Evolutionary conservation across 2,797 vertebrate species (phyloP), one percentile per base, ranked within the genome.

Genomic region (Adelosebastes latens): DNA sequence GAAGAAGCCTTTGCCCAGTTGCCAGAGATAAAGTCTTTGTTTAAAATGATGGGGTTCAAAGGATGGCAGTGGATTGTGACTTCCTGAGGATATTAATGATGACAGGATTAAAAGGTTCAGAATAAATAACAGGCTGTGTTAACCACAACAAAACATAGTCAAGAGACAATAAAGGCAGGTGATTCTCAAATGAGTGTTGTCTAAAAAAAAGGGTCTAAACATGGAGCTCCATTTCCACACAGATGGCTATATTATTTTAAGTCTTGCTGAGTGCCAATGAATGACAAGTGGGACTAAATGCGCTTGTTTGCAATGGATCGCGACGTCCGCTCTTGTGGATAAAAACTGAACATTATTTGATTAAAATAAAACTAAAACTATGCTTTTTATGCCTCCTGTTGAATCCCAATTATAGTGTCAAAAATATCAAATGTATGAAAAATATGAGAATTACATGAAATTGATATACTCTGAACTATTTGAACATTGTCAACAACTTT

Each of bases 1-100:
- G 32, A 59, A 6, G 42, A 84, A 78, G 25, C 79, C 53, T 65
- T 49, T 71, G 36, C 13, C 20, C 18, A 60, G 3, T 39, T 71
- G 49, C 31, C 36, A 79, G 49, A 83, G 59, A 10, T 22, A 7
- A 68, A 77, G 52, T 72, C 27, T 67, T 69, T 78, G 66, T 60
- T 64, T 58, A 55, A 59, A 52, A 60, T 31, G 14, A 31, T 58
- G 24, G 11, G 8, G 56, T 55, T 79, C 27, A 76, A 79, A 65
- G 20, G 53, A 65, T 9, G 11, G 27, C 29, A 69, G 59, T 34
- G 27, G 29, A 58, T 66, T 75, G 6, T 8, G 10, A 39, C 61
- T 75, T 72, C 63, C 64, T 42, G 16, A 36, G 31, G 24, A 42
- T 61, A 63, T 56, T 36, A 73, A 31, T 27, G 9, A 75, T 72